A percentile compares a stretch with the other conserved stretches of the same genome.
Conservation (phyloP, 2,797 vertebrate genomes). For the Notamacropus eugenii region DNA sequence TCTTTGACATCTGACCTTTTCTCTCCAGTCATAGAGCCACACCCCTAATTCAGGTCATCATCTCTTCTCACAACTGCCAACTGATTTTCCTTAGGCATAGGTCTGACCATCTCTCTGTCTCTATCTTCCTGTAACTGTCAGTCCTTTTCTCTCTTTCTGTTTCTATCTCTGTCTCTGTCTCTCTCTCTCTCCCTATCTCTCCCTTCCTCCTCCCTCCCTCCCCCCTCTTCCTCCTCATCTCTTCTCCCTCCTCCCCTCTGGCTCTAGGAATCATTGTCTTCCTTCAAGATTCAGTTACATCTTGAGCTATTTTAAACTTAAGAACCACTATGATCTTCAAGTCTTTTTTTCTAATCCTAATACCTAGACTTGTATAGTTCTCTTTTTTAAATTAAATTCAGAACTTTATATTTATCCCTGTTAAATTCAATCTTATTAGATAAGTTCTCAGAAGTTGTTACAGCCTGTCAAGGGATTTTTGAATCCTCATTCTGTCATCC, state of each 20-base stretch:
- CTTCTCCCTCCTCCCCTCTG: background rate
- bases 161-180: no score
- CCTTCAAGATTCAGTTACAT: background rate
- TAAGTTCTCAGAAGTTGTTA: background rate
- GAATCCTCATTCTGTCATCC: background rate
- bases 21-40: background rate
- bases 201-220: background rate
- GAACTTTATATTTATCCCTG: background rate
- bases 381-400: background rate
- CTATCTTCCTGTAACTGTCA: no score
- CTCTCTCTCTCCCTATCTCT: no score
- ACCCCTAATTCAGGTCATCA: background rate
- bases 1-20: background rate
- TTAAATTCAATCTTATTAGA: background rate
- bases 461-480: slow-evolving; percentile 2
- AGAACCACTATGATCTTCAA: background rate
- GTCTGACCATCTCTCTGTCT: background rate
- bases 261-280: background rate
- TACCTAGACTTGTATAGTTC: background rate
- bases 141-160: no score
- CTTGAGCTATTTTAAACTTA: background rate
- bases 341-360: background rate
- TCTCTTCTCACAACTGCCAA: background rate
- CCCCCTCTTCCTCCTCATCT: background rate
- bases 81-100: background rate